phyloP scores from a whole-genome alignment of 2,797 vertebrate genomes.

The Silurus aristotelis region DNA sequence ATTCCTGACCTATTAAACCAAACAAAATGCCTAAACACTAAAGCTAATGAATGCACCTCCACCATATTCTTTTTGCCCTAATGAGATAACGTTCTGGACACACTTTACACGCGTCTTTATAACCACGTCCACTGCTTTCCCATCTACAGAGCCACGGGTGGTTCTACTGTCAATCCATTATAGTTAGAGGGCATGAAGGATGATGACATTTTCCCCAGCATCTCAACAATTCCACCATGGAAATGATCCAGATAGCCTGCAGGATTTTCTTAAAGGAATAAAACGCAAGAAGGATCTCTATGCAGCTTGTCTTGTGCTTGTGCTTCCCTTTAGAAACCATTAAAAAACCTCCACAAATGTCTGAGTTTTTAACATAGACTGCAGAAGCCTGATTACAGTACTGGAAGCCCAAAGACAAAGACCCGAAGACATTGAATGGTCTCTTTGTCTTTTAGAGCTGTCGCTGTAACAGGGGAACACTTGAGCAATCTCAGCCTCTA shows the following conservation, averaged over 20 bases:
- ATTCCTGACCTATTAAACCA: not conserved
- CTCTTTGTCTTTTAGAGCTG: slow-evolving; percentile 31
- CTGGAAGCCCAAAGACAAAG: not conserved
- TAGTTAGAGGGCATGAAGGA: not conserved
- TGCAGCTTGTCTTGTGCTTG: not conserved
- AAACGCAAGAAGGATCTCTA: not conserved
- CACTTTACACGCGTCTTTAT: not conserved
- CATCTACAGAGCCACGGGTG: not conserved
- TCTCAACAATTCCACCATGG: not conserved
- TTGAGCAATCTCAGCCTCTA: slow-evolving; percentile 38
- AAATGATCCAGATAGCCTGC: not conserved
- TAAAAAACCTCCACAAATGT: not conserved
- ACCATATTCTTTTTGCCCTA: not conserved
- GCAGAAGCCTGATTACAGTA: not conserved
- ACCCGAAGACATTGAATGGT: not conserved
- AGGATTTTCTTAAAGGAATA: not conserved
- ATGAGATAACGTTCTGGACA: not conserved
- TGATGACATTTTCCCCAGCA: not conserved
- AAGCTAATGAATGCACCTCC: not conserved
- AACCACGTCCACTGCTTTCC: not conserved
- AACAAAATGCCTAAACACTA: not conserved
- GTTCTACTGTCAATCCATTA: not conserved
- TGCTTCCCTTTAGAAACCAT: not conserved
- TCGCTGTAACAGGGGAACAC: slow-evolving; percentile 26
- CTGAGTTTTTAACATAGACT: not conserved